phyloP scores from a whole-genome alignment of 2,113 vertebrate genomes.

The rat (Rattus norvegicus) region GRCr8 NC_086031.1:80590001-80590500 shows the following conservation, averaged over 20 bases:
- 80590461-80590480: too few relatives aligned
- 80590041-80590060: too few relatives aligned
- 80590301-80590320: background rate
- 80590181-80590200: background rate
- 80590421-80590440: too few relatives aligned
- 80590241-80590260: background rate
- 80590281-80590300: background rate
- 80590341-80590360: accelerated
- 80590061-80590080: background rate
- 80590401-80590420: too few relatives aligned
- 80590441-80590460: too few relatives aligned
- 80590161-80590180: background rate
- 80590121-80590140: background rate
- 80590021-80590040: background rate
- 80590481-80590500: too few relatives aligned
- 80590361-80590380: background rate
- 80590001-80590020: background rate
- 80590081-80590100: background rate
- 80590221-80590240: background rate
- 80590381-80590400: too few relatives aligned
- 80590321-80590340: background rate
- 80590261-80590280: background rate
- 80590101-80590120: background rate
- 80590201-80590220: background rate
- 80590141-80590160: background rate